A percentile compares a stretch with the other conserved stretches of the same genome.
Evolutionary conservation across 2,888 invertebrate species (phyloP).

Genomic region (Phanerotoma sp.): DNA sequence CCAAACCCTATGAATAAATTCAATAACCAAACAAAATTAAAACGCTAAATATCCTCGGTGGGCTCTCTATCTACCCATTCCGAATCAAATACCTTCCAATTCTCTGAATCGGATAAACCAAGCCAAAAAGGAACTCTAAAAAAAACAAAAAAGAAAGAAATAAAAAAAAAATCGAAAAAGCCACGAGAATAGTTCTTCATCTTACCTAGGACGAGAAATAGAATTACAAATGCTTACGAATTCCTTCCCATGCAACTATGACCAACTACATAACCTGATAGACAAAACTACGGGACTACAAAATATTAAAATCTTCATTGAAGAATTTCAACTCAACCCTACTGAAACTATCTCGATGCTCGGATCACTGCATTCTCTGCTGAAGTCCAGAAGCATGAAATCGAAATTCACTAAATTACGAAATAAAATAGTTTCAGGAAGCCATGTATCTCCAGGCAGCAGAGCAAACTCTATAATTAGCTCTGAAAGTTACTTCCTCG

Average conservation of each 20-base stretch:
- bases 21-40: no score
- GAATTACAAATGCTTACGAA: background rate
- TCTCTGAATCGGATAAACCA: background rate
- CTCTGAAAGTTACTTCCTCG: background rate
- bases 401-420: constrained; percentile 4
- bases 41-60: no score
- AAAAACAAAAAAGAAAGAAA: background rate
- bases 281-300: background rate
- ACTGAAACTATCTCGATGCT: background rate
- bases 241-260: background rate
- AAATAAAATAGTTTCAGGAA: no score
- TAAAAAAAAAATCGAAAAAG: background rate
- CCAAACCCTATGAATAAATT: no score
- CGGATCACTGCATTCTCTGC: background rate
- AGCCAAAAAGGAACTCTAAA: background rate
- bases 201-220: background rate
- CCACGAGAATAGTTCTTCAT: no score
- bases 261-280: constrained; percentile 6
- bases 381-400: background rate
- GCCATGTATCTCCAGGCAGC: no score
- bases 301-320: background rate
- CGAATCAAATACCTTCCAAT: background rate
- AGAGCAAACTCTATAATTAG: background rate
- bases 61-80: constrained; percentile 1
- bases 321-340: background rate